Evolutionary conservation across 2,113 vertebrate species (phyloP).

Genomic region (Dicentrarchus labrax): DNA sequence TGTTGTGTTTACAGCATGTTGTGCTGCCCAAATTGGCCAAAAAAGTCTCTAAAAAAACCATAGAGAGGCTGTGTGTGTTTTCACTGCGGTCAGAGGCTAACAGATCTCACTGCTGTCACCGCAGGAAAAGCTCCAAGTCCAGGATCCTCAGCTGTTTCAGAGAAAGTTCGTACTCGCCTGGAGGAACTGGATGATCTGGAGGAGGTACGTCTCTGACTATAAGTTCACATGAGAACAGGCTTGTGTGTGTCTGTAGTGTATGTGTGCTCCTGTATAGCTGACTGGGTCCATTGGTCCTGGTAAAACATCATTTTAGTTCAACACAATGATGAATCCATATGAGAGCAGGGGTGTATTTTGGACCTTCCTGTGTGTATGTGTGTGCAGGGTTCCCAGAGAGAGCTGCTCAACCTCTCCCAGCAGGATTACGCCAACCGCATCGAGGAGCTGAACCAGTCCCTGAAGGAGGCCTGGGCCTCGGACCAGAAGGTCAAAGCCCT

Average conservation of each 20-base stretch:
- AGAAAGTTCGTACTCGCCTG: slow-evolving; percentile 96
- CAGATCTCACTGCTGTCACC: background rate
- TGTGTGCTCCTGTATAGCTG: background rate
- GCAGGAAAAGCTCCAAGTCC: slow-evolving; percentile 87
- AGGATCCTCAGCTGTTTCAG: slow-evolving; percentile 90
- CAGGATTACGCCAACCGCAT: slow-evolving; percentile 97
- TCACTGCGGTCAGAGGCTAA: background rate
- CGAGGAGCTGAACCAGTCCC: slow-evolving; percentile 96
- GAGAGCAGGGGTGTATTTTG: slow-evolving; percentile 56
- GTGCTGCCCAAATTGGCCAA: background rate
- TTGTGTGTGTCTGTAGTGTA: background rate
- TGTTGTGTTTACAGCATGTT: background rate
- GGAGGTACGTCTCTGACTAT: slow-evolving; percentile 85
- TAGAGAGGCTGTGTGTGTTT: background rate
- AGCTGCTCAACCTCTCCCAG: slow-evolving; percentile 96
- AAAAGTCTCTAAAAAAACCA: background rate
- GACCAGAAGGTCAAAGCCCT: slow-evolving; percentile 99
- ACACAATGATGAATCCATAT: background rate
- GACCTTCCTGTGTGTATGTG: slow-evolving; percentile 18
- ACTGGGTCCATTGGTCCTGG: background rate
- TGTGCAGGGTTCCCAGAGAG: slow-evolving; percentile 93
- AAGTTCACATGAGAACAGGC: no score
- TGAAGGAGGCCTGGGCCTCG: slow-evolving; percentile 97
- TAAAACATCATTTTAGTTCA: background rate
- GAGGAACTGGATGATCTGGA: slow-evolving; percentile 98